Percentiles rank a stretch among this genome's conserved stretches.
These are phyloP conservation scores for Zoanthus sociatus DNA, from an alignment of 92 coral and sea anemone genomes.

Conservation along the genomic window DNA sequence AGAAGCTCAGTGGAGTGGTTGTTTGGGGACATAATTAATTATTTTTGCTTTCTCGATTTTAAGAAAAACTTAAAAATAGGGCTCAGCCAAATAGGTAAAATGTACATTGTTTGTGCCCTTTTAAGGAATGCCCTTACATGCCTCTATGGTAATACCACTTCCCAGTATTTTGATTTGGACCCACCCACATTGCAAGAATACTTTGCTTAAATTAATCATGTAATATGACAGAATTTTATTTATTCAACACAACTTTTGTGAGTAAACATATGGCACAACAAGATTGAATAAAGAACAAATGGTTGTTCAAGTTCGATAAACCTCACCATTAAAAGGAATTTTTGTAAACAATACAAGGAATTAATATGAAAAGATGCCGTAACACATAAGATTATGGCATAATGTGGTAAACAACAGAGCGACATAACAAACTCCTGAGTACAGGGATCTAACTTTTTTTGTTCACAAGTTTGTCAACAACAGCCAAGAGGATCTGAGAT, in stretches of 20 bases:
- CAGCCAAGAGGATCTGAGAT: slow-evolving; percentile 58
- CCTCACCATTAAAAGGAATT: not conserved
- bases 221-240: not conserved
- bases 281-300: slow-evolving; percentile 1
- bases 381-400: slow-evolving; percentile 8
- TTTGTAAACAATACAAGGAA: not conserved
- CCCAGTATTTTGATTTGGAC: slow-evolving; percentile 37
- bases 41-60: slow-evolving; percentile 9
- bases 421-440: slow-evolving; percentile 39
- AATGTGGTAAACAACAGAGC: slow-evolving; percentile 8
- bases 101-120: slow-evolving; percentile 5
- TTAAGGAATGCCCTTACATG: slow-evolving; percentile 3
- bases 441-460: slow-evolving; percentile 55
- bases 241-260: not conserved
- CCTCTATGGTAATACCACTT: slow-evolving; percentile 41
- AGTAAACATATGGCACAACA: not conserved
- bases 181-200: slow-evolving; percentile 48
- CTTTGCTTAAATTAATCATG: slow-evolving; percentile 5
- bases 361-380: not conserved
- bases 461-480: slow-evolving; percentile 60
- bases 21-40: not conserved
- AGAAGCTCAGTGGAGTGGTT: slow-evolving; percentile 14
- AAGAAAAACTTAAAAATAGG: not conserved
- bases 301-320: not conserved
- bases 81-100: not conserved